phyloP scores from a whole-genome alignment of 2,113 vertebrate species.

The Cyprinus carpio region DNA sequence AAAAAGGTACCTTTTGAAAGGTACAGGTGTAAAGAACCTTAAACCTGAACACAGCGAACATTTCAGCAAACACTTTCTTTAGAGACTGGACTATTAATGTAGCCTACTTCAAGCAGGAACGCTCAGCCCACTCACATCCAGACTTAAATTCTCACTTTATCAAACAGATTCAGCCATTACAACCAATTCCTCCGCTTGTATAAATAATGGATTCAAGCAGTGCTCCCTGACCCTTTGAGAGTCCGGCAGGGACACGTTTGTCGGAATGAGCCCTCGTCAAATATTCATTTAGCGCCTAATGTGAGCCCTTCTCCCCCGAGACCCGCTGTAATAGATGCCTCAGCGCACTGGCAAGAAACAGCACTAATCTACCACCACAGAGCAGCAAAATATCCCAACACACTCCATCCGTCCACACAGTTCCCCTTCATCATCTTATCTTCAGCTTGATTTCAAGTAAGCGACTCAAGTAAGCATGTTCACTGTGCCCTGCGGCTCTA shows the following conservation, averaged over 20 bases:
- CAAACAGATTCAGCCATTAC: slow-evolving; percentile 82
- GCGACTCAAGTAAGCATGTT: background rate
- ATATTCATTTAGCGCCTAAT: slow-evolving; percentile 99
- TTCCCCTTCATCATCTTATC: slow-evolving; percentile 75
- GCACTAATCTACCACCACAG: slow-evolving; percentile 84
- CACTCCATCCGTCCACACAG: slow-evolving; percentile 69
- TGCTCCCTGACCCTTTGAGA: slow-evolving; percentile 91
- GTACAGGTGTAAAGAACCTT: background rate
- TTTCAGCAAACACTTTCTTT: background rate
- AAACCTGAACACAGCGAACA: background rate
- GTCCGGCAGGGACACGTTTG: slow-evolving; percentile 89
- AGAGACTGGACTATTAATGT: background rate
- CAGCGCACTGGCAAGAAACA: slow-evolving; percentile 85
- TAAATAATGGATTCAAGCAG: slow-evolving; percentile 95
- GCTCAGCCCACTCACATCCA: slow-evolving; percentile 45
- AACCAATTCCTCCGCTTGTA: slow-evolving; percentile 86
- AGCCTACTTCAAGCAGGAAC: background rate
- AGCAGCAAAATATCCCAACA: slow-evolving; percentile 79
- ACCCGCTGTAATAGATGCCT: slow-evolving; percentile 83
- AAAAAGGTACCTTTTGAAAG: background rate
- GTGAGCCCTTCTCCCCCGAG: slow-evolving; percentile 90
- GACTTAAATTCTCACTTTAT: slow-evolving; percentile 74
- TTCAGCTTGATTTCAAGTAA: slow-evolving; percentile 63
- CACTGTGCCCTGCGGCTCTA: background rate
- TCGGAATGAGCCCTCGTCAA: slow-evolving; percentile 96